These are phyloP conservation scores for Zaprionus obscuricornis DNA, from an alignment of 2,888 invertebrate species.

Conservation along the genomic window DNA sequence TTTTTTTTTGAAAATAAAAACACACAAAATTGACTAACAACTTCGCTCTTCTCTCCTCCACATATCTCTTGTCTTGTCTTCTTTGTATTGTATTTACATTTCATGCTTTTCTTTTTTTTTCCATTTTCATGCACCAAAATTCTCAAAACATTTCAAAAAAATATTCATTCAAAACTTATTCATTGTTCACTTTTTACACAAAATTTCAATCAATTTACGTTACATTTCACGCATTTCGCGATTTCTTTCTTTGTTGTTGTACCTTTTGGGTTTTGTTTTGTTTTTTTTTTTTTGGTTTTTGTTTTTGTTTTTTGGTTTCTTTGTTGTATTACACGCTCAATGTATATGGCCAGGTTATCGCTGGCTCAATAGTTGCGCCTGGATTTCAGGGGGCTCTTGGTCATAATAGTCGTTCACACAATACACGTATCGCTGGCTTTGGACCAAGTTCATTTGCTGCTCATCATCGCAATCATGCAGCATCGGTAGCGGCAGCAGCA, in stretches of 20 bases:
- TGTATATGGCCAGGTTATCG: slow-evolving; percentile 73
- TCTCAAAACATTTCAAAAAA: background rate
- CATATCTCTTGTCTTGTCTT: slow-evolving; percentile 61
- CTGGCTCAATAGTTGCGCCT: slow-evolving; percentile 82
- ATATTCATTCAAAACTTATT: background rate
- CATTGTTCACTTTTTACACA: too few species aligned
- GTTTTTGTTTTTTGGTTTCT: slow-evolving; percentile 14
- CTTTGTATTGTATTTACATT: slow-evolving; percentile 46
- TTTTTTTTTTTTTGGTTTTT: slow-evolving; percentile 18
- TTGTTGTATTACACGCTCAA: slow-evolving; percentile 7
- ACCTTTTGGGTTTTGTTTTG: too few species aligned
- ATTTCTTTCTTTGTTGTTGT: too few species aligned
- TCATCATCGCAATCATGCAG: slow-evolving; percentile 53
- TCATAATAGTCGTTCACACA: slow-evolving; percentile 81
- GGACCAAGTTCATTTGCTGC: slow-evolving; percentile 48
- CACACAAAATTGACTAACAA: slow-evolving; percentile 48
- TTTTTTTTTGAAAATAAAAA: slow-evolving; percentile 3
- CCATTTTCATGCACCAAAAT: too few species aligned
- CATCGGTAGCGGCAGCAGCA: slow-evolving; percentile 39
- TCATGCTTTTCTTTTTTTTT: background rate
- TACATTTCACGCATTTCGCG: too few species aligned
- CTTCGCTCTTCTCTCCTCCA: slow-evolving; percentile 42
- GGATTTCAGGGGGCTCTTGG: slow-evolving; percentile 82
- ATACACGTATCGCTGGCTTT: slow-evolving; percentile 64
- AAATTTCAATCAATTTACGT: too few species aligned